Base-by-base conservation (phyloP, 2,797 vertebrate species). In the Fundulus diaphanus region DNA sequence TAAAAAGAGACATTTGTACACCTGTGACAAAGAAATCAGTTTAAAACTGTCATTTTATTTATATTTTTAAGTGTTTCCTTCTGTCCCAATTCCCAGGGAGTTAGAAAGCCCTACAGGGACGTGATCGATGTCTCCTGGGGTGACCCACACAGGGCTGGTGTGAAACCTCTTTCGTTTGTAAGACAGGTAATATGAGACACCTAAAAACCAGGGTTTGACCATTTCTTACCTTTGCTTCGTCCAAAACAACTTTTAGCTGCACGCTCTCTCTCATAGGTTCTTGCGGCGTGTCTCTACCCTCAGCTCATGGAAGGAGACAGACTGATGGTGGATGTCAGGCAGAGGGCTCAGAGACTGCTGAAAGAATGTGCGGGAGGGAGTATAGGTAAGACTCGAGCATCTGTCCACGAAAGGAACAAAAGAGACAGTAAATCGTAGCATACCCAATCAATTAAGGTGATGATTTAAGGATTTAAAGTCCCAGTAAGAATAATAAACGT, bases 141-240 rank as follows among this genome's bases (percentile, higher is more conserved):
- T 1, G 91, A 96, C 79, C 57, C 70, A 0, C 95, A 96, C 37
- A 74, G 1, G 0, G 35, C 33, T 18, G 94, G 95, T 2, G 9
- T 94, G 33, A 95, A 93, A 68, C 95, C 94, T 59, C 74, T 96
- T 73, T 77, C 95, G 4, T 95, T 95, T 81, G 81, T 92, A 59
- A 89, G 93, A 59, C 95, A 96, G 94, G 95, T 96, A 89, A 77
- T n/a, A 9, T 48, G 6, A 57, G 49, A 74, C 24, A 44, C 71
- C 77, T 12, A 66, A 40, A 22, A 74, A 15, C 44, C 22, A 22
- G 20, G 33, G 59, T 44, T 18, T 69, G 4, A 7, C 40, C 27
- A n/a, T 0, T 1, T 31, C 48, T 68, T 42, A 0, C 0, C 0
- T 40, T 79, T 54, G 8, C 70, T 51, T 24, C 20, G 27, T 27